Percentiles rank a stretch among this genome's conserved stretches.
Conservation (phyloP, 2,797 vertebrate genomes). For the Lagorchestes hirsutus region DNA sequence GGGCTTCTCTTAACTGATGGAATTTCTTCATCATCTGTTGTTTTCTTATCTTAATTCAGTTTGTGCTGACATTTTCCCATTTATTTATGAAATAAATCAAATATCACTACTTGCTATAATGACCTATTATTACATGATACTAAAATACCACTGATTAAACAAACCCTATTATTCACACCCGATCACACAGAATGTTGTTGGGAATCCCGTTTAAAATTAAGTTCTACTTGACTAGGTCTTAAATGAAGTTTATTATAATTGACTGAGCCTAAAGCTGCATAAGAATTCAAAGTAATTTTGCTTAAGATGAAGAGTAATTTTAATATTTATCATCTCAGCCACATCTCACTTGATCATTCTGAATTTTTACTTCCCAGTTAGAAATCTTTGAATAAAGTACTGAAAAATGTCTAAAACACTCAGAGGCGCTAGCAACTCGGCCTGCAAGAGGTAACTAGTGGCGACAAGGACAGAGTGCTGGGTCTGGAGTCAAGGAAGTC, state of each 20-base stretch:
- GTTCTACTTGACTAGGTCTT: constrained; percentile 33
- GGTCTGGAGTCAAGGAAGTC: no score
- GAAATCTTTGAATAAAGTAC: constrained; percentile 16
- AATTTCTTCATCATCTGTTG: neutral
- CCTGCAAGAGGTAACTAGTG: no score
- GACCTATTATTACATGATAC: constrained; percentile 34
- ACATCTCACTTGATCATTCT: neutral
- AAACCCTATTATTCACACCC: neutral
- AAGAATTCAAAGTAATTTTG: neutral
- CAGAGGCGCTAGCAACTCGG: neutral
- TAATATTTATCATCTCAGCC: neutral
- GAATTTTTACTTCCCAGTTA: constrained; percentile 37
- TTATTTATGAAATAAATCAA: constrained; percentile 43
- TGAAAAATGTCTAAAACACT: constrained; percentile 11
- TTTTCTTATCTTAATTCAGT: neutral
- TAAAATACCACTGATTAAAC: constrained; percentile 29
- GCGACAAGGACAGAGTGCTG: no score
- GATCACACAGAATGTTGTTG: neutral
- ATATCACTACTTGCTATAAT: neutral
- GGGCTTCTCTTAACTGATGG: neutral
- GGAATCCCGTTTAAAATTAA: neutral
- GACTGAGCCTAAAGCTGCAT: neutral
- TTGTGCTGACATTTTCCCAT: constrained; percentile 15
- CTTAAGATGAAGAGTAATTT: neutral
- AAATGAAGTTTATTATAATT: neutral